Evolutionary conservation across 2,113 vertebrate genomes (phyloP), one percentile per base, ranked within the genome.

Genomic region (Bubalus kerabau): DNA sequence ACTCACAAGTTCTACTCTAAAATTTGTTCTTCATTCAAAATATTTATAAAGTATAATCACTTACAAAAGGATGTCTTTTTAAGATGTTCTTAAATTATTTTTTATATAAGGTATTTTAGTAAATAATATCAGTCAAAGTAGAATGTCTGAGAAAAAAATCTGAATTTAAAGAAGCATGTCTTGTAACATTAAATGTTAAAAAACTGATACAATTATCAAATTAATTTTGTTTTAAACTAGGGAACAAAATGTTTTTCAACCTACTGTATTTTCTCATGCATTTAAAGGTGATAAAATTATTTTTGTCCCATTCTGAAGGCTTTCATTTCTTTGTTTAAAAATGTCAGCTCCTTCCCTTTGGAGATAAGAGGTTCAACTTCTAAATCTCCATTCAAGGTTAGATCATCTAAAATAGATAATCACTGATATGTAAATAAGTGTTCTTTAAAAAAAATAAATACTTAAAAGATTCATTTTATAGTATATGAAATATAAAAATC

Each of bases 291-390:
- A 48, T 40, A 82, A 87, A 60, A 56, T 48, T 83, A 82, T 30
- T 64, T 90, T 81, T 95, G 16, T 28, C 7, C 36, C 16, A 76
- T 95, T 92, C 19, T 50, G 59, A 64, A 90, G 52, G 43, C 23
- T 88, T 97, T 71, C 3, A 87, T 95, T 94, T 92, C 1, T 90
- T 97, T 86, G 43, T 92, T 91, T 59, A 60, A 84, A 96, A 95
- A 57, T 82, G 7, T 60, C 13, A 95, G 81, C 26, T 76, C 50
- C 43, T 96, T 92, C 5, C 19, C 71, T 90, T 92, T 95, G 43
- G 50, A 81, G 15, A 85, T 71, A 54, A 93, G 28, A 67, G 19
- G 24, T 88, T 83, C 16, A 71, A 28, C 78, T 89, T 97, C n/a
- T 67, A 62, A 57, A 71, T 95, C 40, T 93, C 6, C 2, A 43